Evolutionary conservation across 1,140 invertebrate genomes (phyloP).

Genomic region (Leptoteleia sp.): DNA sequence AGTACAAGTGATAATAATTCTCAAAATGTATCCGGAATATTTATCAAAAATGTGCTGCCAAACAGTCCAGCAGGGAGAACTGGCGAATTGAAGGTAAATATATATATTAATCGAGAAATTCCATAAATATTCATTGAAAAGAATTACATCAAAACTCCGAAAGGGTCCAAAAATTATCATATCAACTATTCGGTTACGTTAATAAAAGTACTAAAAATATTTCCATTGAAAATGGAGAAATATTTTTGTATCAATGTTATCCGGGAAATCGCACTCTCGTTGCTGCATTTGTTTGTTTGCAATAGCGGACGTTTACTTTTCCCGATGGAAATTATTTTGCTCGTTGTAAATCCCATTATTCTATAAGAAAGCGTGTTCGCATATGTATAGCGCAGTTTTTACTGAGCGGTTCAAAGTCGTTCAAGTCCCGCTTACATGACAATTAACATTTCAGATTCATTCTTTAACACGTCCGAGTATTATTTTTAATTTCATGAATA

Average conservation of each 20-base stretch:
- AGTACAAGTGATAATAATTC: conserved; percentile 76
- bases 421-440: conserved; percentile 22
- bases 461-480: background rate
- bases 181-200: too few relatives aligned
- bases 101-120: background rate
- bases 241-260: background rate
- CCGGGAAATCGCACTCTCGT: too few relatives aligned
- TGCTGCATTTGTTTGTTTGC: background rate
- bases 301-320: background rate
- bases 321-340: background rate
- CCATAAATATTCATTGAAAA: too few relatives aligned
- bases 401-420: conserved; percentile 18
- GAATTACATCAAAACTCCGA: too few relatives aligned
- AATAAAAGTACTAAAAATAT: too few relatives aligned
- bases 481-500: conserved; percentile 32
- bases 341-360: conserved; percentile 1
- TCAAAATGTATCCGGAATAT: conserved; percentile 92
- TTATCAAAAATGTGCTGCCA: conserved; percentile 97
- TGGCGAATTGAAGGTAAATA: conserved; percentile 90
- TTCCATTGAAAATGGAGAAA: background rate
- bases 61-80: conserved; percentile 96
- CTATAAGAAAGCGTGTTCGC: conserved; percentile 9
- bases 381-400: conserved; percentile 22
- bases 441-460: conserved; percentile 35
- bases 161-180: too few relatives aligned